These are phyloP conservation scores for Drosophila virilis DNA, from an alignment of 1,140 invertebrate genomes.

Conservation along the genomic window DNA sequence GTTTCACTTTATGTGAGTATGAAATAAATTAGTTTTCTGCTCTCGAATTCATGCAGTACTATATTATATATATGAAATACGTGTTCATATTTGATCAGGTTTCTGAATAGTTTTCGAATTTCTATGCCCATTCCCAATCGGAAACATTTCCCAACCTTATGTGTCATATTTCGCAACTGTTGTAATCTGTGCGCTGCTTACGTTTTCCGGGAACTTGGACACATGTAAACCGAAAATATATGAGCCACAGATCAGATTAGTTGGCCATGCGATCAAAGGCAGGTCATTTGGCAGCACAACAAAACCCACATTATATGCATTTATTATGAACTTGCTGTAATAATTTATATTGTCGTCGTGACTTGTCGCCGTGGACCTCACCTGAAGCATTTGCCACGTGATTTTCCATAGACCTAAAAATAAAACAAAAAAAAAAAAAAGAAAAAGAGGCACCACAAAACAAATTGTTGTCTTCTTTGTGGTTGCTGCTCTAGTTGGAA, in stretches of 20 bases:
- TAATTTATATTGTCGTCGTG: conserved; percentile 43
- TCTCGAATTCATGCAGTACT: no score
- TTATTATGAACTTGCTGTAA: conserved; percentile 55
- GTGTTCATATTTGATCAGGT: background rate
- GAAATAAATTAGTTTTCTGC: no score
- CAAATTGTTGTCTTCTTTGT: conserved; percentile 44
- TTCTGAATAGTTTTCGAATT: background rate
- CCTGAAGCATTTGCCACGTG: conserved; percentile 44
- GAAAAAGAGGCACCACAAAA: background rate
- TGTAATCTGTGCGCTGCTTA: conserved; percentile 1
- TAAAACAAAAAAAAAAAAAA: background rate
- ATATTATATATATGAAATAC: no score
- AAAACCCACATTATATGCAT: conserved; percentile 51
- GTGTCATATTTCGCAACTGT: conserved; percentile 18
- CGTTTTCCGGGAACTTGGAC: conserved; percentile 32
- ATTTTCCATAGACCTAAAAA: conserved; percentile 34
- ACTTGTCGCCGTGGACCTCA: conserved; percentile 39
- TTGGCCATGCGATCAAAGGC: conserved; percentile 20
- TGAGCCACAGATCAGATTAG: conserved; percentile 56
- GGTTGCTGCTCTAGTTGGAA: conserved; percentile 54
- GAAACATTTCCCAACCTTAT: conserved; percentile 9
- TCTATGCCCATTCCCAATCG: background rate
- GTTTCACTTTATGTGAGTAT: no score
- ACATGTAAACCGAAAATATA: conserved; percentile 38
- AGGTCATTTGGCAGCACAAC: conserved; percentile 36